Evolutionary conservation across 2,888 invertebrate species (phyloP), one percentile per base, ranked within the genome.

Genomic region (Drosophila kokeensis): DNA sequence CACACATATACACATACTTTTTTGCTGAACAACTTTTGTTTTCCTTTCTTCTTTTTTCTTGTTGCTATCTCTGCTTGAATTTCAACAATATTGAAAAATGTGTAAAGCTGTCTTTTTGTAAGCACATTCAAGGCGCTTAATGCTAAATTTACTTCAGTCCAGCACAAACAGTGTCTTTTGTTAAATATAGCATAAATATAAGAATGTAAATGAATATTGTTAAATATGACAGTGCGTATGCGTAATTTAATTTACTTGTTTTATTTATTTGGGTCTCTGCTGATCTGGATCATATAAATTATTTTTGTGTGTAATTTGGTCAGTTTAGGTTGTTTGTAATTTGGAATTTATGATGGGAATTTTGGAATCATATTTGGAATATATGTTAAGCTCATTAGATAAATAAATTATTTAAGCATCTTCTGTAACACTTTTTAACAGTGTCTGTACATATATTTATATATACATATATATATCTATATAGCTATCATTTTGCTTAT

Each of bases 11-110:
- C 32, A 40, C 27, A 30, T 36, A 13, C 2, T n/a, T n/a, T 4
- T 29, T 15, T 10, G 13, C 52, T 54, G 40, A 18, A 42, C 6
- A 63, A 67, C 27, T 67, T 68, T 53, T 71, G 27, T 32, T 45
- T 53, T 69, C 15, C 4, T n/a, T 48, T 38, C 34, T 24, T 10
- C 27, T 57, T 55, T 27, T 48, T 55, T 55, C n/a, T 11, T 30
- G n/a, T 61, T 18, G 34, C 11, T n/a, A 53, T 38, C 13, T 50
- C 48, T 48, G 62, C 60, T 42, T 53, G 66, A 79, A 76, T 79
- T 79, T 80, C 62, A 80, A 69, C 80, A 71, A 80, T 76, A 76
- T 79, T 76, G 76, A 66, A 76, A 79, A 69, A 63, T 69, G 71
- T 60, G 36, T 18, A 64, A 76, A 63, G 59, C 68, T 70, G 21